phyloP scores from a whole-genome alignment of 2,888 invertebrate species.

The Lymantria dispar region DNA sequence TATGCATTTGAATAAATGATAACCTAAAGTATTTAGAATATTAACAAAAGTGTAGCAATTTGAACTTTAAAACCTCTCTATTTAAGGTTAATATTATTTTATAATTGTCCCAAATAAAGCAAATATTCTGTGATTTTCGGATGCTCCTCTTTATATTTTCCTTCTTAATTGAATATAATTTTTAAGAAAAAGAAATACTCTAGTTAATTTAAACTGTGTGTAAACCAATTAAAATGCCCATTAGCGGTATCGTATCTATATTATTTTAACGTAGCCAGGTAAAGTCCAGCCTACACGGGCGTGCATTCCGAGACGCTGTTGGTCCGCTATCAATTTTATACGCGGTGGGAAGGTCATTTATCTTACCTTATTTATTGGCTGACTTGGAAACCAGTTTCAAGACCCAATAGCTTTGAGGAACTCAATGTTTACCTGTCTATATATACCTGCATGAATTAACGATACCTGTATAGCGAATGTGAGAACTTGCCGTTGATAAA shows the following conservation, averaged over 20 bases:
- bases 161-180: too few relatives aligned
- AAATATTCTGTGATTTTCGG: too few relatives aligned
- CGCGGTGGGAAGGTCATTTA: constrained; percentile 77
- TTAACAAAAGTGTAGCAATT: too few relatives aligned
- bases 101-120: too few relatives aligned
- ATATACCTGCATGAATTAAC: constrained; percentile 37
- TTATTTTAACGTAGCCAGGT: constrained; percentile 49
- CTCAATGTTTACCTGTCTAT: constrained; percentile 58
- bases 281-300: constrained; percentile 57
- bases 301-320: constrained; percentile 63
- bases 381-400: constrained; percentile 73
- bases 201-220: constrained; percentile 23
- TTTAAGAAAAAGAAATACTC: too few relatives aligned
- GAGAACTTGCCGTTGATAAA: constrained; percentile 37
- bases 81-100: too few relatives aligned
- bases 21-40: too few relatives aligned
- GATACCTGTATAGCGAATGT: constrained; percentile 43
- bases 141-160: too few relatives aligned
- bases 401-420: constrained; percentile 59
- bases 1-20: too few relatives aligned
- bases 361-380: constrained; percentile 79
- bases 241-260: constrained; percentile 53
- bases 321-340: constrained; percentile 79
- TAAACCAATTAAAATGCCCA: constrained; percentile 51
- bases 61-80: too few relatives aligned